Base-by-base conservation (phyloP, 1,140 invertebrate species). In the Lepidurus packardi region DNA sequence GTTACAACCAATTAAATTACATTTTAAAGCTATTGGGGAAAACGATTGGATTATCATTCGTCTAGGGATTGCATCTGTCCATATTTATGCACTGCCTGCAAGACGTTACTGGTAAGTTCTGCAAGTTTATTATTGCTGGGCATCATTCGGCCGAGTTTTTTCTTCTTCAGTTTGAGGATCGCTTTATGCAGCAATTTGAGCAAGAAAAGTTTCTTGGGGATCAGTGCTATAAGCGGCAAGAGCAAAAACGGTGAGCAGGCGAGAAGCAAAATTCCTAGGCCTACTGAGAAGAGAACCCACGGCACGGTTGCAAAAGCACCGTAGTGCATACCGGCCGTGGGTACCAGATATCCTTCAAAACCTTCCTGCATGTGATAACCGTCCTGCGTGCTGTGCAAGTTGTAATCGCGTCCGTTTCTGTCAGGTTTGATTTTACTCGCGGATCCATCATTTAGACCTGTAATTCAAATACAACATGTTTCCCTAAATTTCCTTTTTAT, bases 261-360 rank as follows among this genome's bases (percentile, higher is more conserved):
- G 21, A 65, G 53, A 65, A 21, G 16, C 13, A 65, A 65, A 65
- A 21, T 21, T 13, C 16, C 53, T 21, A 65, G 4, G 53, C 53
- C 53, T 7, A 65, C 53, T 13, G 16, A 7, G 53, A 65, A 21
- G 16, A 65, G 7, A 1, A 65, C 3, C 53, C 53, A 65, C 6
- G n/a, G n/a, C 13, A 65, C 8, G 3, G 5, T 1, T 13, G n/a
- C 8, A 16, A 21, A 21, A 21, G n/a, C n/a, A 21, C 9, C 21
- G 47, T 65, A 65, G 21, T 65, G 47, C 13, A 65, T 65, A 65
- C 53, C 53, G 53, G 53, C 45, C 41, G 76, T 45, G 10, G 76
- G 76, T 41, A 77, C 76, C 10, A 77, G 43, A 43, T 77, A 77
- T 43, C 76, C 76, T 45, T 77, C 76, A 13, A 77, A 77, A 53